Evolutionary conservation across 2,888 invertebrate genomes (phyloP).

Genomic region (Pheosia gnoma): DNA sequence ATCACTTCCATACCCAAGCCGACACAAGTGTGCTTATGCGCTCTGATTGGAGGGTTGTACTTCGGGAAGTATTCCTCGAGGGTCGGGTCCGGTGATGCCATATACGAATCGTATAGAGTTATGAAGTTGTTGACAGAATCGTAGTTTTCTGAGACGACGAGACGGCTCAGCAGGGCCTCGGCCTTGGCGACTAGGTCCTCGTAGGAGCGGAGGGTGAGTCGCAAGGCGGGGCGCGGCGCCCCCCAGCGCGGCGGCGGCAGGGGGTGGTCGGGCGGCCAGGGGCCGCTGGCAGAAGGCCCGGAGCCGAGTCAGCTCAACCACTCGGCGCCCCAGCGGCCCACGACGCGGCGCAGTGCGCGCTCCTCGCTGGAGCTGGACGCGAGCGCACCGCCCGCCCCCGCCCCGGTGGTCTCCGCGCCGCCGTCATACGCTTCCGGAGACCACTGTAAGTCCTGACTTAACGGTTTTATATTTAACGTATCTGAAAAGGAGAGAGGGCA

Average conservation of each 20-base stretch:
- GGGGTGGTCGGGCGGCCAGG: slow-evolving; percentile 79
- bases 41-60: slow-evolving; percentile 93
- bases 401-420: slow-evolving; percentile 72
- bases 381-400: slow-evolving; percentile 54
- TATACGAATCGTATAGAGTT: slow-evolving; percentile 86
- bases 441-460: slow-evolving; percentile 79
- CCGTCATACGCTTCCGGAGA: slow-evolving; percentile 71
- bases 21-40: slow-evolving; percentile 94
- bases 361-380: slow-evolving; percentile 76
- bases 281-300: slow-evolving; percentile 55
- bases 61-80: slow-evolving; percentile 91
- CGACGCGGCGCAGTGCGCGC: slow-evolving; percentile 81
- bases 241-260: slow-evolving; percentile 78
- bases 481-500: slow-evolving; percentile 61
- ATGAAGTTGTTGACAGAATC: slow-evolving; percentile 95
- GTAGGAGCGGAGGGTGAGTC: slow-evolving; percentile 90
- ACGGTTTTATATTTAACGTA: slow-evolving; percentile 83
- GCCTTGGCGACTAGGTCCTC: slow-evolving; percentile 92
- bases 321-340: slow-evolving; percentile 96
- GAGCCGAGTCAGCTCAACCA: slow-evolving; percentile 99
- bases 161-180: slow-evolving; percentile 92
- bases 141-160: slow-evolving; percentile 94
- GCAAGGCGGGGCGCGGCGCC: slow-evolving; percentile 83
- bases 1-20: slow-evolving; percentile 94
- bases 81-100: slow-evolving; percentile 87